Evolutionary conservation across 2,797 vertebrate genomes (phyloP).

Genomic region (Lepilemur septentrionalis): DNA sequence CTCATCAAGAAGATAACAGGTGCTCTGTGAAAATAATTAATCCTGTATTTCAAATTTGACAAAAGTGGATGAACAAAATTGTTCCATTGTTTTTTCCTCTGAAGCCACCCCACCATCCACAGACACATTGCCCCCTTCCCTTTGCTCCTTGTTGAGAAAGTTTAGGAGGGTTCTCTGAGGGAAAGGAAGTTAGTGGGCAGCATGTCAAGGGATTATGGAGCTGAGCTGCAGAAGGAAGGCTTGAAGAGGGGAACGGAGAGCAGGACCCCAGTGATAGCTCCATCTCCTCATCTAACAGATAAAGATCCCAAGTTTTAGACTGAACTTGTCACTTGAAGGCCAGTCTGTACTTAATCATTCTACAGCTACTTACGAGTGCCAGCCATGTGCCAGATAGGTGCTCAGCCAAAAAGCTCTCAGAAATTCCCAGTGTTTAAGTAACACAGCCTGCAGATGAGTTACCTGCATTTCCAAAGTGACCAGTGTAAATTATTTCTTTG

Average conservation of each 20-base stretch:
- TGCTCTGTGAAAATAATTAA: not conserved
- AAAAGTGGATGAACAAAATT: not conserved
- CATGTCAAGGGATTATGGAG: not conserved
- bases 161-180: not conserved
- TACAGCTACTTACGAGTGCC: not conserved
- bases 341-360: not conserved
- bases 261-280: not conserved
- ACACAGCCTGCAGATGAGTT: not conserved
- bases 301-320: not conserved
- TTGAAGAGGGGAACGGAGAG: not conserved
- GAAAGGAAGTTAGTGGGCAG: not conserved
- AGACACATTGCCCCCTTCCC: not conserved
- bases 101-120: not conserved
- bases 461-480: not conserved
- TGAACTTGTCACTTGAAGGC: not conserved
- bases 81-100: not conserved
- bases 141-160: not conserved
- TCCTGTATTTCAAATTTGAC: not conserved
- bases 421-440: conserved; percentile 25
- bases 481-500: conserved; percentile 32
- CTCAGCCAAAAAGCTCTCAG: not conserved
- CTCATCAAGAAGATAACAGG: not conserved
- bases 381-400: not conserved
- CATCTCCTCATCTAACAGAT: not conserved
- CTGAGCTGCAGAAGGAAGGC: not conserved